Percentiles rank a stretch among this genome's conserved stretches.
Evolutionary conservation across 2,888 invertebrate species (phyloP).

Genomic region (Sarcophaga caerulescens): DNA sequence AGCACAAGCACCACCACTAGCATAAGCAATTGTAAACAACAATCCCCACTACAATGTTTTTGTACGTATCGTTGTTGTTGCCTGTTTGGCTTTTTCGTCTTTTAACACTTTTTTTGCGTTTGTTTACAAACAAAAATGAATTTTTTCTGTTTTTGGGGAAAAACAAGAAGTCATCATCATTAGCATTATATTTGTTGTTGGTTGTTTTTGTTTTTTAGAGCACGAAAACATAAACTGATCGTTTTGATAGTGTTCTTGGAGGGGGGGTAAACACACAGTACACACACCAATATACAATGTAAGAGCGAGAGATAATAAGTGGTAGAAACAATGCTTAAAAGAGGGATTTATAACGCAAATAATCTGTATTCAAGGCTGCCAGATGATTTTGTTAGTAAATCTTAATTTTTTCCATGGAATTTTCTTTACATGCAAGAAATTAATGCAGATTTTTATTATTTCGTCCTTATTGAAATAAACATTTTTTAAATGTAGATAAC

Average conservation of each 20-base stretch:
- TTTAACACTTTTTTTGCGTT: slow-evolving; percentile 16
- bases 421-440: no score
- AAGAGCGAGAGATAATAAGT: neutral
- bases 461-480: no score
- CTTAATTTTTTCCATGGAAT: no score
- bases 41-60: slow-evolving; percentile 36
- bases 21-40: slow-evolving; percentile 6
- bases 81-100: slow-evolving; percentile 6
- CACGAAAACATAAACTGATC: slow-evolving; percentile 45
- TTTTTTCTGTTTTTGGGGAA: neutral
- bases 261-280: neutral
- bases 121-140: slow-evolving; percentile 57
- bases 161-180: slow-evolving; percentile 20
- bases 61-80: neutral
- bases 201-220: slow-evolving; percentile 23
- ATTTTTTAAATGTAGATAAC: no score
- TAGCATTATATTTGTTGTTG: neutral
- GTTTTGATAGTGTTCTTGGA: neutral
- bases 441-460: no score
- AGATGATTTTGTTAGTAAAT: no score
- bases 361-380: no score
- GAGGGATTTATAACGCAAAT: no score
- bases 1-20: neutral
- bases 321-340: neutral
- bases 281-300: neutral